Evolutionary conservation across 2,113 vertebrate species (phyloP).

Genomic region (Scolopax mira): DNA sequence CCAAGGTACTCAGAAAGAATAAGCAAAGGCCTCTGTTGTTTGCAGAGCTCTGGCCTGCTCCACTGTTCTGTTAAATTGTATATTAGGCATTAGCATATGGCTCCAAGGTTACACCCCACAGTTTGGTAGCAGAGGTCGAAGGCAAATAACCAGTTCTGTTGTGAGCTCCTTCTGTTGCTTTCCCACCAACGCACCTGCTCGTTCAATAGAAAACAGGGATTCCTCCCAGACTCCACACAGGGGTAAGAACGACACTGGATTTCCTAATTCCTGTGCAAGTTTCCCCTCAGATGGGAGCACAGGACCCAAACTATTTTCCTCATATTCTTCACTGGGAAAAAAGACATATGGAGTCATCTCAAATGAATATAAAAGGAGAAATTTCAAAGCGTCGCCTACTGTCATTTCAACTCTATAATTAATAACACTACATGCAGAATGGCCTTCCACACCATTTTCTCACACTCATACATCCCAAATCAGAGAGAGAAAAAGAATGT

Average conservation of each 20-base stretch:
- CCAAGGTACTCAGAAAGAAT: neutral
- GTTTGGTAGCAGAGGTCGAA: neutral
- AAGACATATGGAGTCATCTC: neutral
- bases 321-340: neutral
- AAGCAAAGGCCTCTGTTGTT: neutral
- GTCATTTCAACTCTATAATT: conserved; percentile 3
- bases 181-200: neutral
- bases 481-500: conserved; percentile 13
- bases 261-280: neutral
- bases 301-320: neutral
- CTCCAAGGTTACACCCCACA: neutral
- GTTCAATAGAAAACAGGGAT: neutral
- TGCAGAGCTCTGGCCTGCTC: neutral
- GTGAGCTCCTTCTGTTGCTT: neutral
- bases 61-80: neutral
- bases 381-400: neutral
- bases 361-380: neutral
- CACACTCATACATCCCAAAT: neutral
- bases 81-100: neutral
- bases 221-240: neutral
- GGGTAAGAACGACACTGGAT: neutral
- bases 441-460: conserved; percentile 11
- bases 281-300: neutral
- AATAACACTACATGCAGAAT: neutral
- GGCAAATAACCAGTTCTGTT: neutral